phyloP scores from a whole-genome alignment of 2,113 vertebrate genomes.

The Anarhynchus alexandrinus region DNA sequence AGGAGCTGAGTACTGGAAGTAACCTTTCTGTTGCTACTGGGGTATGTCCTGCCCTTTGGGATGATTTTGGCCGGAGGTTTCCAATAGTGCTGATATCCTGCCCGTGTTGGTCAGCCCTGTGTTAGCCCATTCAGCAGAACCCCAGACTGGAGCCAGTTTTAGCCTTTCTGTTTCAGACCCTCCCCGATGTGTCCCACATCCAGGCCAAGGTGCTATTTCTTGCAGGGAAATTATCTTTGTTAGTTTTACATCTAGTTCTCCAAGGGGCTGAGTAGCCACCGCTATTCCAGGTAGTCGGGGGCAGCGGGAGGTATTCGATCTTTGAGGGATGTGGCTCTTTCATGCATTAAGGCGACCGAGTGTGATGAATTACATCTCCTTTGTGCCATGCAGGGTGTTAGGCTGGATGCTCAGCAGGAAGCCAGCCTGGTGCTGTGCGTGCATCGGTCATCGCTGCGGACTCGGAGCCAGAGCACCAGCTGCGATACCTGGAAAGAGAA shows the following conservation, averaged over 20 bases:
- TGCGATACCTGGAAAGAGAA: neutral
- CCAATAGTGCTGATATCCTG: fast-evolving
- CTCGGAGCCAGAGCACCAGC: neutral
- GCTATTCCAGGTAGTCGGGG: neutral
- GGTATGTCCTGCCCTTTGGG: neutral
- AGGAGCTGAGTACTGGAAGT: neutral
- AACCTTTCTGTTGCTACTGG: neutral
- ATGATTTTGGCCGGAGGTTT: neutral
- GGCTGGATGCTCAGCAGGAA: neutral
- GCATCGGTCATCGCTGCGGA: fast-evolving
- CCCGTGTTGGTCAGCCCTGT: neutral
- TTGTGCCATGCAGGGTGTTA: neutral
- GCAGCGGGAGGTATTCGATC: fast-evolving
- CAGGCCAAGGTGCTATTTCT: constrained; percentile 7
- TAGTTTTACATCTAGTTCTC: constrained; percentile 3
- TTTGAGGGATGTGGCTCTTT: neutral
- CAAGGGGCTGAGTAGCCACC: neutral
- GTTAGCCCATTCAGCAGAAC: neutral
- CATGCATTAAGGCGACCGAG: neutral
- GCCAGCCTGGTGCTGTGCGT: neutral
- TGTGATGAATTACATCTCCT: neutral
- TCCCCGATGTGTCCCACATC: neutral
- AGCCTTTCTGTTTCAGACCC: neutral
- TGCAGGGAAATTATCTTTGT: neutral
- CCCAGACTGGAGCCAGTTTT: neutral